Evolutionary conservation across 2,888 invertebrate species (phyloP).

Genomic region (Netelia virgata): DNA sequence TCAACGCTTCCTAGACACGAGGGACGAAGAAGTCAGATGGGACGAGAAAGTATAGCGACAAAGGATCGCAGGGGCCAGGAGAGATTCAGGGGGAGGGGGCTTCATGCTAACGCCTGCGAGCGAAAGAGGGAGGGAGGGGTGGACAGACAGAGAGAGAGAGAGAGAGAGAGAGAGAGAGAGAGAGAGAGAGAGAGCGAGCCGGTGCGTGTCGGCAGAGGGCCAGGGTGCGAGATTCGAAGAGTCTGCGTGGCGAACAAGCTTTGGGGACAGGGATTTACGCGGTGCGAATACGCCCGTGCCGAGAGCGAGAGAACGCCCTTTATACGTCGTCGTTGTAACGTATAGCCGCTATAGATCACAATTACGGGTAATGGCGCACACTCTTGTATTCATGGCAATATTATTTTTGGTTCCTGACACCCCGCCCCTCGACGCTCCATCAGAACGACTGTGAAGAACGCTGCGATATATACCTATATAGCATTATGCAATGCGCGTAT

Average conservation of each 20-base stretch:
- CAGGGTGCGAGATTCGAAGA: conserved; percentile 69
- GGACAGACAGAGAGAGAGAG: conserved; percentile 60
- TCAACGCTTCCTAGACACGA: conserved; percentile 69
- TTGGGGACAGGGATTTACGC: conserved; percentile 79
- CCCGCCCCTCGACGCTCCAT: conserved; percentile 38
- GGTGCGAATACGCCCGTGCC: conserved; percentile 69
- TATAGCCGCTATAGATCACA: conserved; percentile 84
- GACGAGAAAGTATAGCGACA: conserved; percentile 50
- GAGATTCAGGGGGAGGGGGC: conserved; percentile 57
- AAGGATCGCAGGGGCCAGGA: conserved; percentile 19
- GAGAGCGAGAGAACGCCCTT: conserved; percentile 77
- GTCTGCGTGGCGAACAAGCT: conserved; percentile 61
- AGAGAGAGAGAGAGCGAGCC: conserved; percentile 58
- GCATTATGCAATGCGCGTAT: background rate
- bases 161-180: conserved; percentile 49
- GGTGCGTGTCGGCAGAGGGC: conserved; percentile 19
- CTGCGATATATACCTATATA: conserved; percentile 46
- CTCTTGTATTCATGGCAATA: conserved; percentile 83
- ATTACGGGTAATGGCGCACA: conserved; percentile 83
- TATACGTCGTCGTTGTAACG: conserved; percentile 81
- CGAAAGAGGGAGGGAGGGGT: too few relatives aligned
- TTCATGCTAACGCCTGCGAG: conserved; percentile 55
- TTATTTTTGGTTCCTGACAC: conserved; percentile 79
- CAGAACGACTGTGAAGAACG: conserved; percentile 50
- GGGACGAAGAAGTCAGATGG: conserved; percentile 46